These are phyloP conservation scores for Paramormyrops kingsleyae DNA, from an alignment of 2,113 vertebrate genomes.

Conservation along the genomic window DNA sequence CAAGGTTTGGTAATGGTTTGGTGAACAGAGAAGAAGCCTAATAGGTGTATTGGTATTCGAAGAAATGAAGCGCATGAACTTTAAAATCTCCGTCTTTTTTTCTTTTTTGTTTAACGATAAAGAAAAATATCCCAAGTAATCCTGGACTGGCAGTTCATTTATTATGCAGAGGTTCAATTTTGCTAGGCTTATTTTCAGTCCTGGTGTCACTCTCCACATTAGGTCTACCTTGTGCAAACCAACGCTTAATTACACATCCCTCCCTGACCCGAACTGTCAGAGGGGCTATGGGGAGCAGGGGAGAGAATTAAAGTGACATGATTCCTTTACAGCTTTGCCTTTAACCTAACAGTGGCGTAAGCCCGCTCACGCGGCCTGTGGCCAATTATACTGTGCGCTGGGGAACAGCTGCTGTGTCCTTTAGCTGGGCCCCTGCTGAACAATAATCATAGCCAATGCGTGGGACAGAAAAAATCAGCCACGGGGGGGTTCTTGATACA, in stretches of 20 bases:
- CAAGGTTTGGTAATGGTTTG: not conserved
- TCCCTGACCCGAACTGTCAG: constrained; percentile 21
- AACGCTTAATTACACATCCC: constrained; percentile 31
- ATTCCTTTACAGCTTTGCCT: constrained; percentile 26
- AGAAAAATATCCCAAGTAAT: constrained; percentile 23
- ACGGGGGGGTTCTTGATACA: not conserved
- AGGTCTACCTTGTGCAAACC: constrained; percentile 32
- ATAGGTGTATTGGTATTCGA: not conserved
- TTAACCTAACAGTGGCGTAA: constrained; percentile 13
- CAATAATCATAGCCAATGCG: not conserved
- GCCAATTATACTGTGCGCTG: constrained; percentile 30
- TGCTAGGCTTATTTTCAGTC: constrained; percentile 20
- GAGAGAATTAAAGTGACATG: constrained; percentile 26
- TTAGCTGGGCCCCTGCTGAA: constrained; percentile 18
- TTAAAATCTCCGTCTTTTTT: constrained; percentile 21
- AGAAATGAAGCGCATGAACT: constrained; percentile 1
- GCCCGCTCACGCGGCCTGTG: constrained; percentile 9
- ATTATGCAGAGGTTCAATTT: constrained; percentile 27
- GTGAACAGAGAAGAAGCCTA: not conserved
- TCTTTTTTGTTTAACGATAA: constrained; percentile 2
- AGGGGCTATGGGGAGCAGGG: constrained; percentile 9
- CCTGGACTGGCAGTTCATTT: constrained; percentile 25
- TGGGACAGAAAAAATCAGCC: not conserved
- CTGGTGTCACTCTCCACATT: constrained; percentile 30
- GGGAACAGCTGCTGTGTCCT: constrained; percentile 18